Evolutionary conservation across 2,888 invertebrate species (phyloP).

Genomic region (Bedellia somnulentella): DNA sequence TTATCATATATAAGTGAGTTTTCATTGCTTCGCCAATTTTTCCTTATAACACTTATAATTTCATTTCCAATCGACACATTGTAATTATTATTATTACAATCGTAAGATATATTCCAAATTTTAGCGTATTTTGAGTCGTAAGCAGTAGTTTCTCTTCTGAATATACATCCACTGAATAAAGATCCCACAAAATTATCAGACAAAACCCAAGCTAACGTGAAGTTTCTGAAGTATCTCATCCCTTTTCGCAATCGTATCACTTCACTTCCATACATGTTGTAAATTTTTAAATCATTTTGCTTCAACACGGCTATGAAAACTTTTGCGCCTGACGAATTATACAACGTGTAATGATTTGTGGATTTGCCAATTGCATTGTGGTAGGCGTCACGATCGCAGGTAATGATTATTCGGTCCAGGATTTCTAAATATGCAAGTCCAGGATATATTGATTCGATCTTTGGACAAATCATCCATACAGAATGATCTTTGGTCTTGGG

Average conservation of each 20-base stretch:
- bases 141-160: constrained; percentile 16
- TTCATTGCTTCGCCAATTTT: constrained; percentile 13
- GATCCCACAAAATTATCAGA: constrained; percentile 27
- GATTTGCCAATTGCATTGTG: constrained; percentile 23
- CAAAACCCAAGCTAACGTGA: constrained; percentile 24
- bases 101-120: constrained; percentile 17
- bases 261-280: constrained; percentile 33
- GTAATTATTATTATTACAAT: constrained; percentile 13
- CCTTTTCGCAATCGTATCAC: constrained; percentile 22
- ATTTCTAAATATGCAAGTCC: constrained; percentile 25
- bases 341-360: constrained; percentile 25
- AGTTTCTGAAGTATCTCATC: constrained; percentile 15
- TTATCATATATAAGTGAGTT: constrained; percentile 8
- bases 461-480: constrained; percentile 36
- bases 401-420: constrained; percentile 22
- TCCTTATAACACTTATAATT: constrained; percentile 19
- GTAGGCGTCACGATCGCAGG: constrained; percentile 18
- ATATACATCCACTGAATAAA: constrained; percentile 13
- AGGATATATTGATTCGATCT: constrained; percentile 17
- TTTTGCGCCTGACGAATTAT: constrained; percentile 26
- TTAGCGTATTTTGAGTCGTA: constrained; percentile 15
- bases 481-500: no score
- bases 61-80: constrained; percentile 13
- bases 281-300: constrained; percentile 22
- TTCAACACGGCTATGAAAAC: constrained; percentile 25